Conservation (phyloP, 2,113 vertebrate species). For the Siniperca chuatsi region DNA sequence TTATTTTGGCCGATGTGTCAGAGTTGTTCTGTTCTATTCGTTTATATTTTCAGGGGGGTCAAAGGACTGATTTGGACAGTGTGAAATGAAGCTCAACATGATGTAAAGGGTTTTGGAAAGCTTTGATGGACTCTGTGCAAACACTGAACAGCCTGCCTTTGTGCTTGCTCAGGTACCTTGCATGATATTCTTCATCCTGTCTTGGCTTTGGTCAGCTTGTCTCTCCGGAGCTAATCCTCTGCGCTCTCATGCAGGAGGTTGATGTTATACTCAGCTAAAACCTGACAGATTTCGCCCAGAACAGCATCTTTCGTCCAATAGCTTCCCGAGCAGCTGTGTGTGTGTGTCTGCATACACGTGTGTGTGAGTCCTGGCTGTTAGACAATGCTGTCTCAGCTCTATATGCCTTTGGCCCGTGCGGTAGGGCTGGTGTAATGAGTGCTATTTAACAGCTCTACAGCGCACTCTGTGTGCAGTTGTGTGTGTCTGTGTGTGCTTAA, state of each 20-base stretch:
- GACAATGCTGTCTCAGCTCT: constrained; percentile 69
- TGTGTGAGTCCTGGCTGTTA: not conserved
- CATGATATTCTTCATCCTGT: constrained; percentile 52
- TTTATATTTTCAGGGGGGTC: not conserved
- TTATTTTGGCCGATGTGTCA: not conserved
- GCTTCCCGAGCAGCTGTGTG: constrained; percentile 12
- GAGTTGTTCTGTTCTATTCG: too few relatives aligned
- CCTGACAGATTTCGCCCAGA: constrained; percentile 43
- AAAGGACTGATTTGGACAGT: not conserved
- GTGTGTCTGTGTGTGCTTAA: constrained; percentile 46
- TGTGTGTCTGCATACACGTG: not conserved
- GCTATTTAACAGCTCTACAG: constrained; percentile 55
- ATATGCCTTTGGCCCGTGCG: constrained; percentile 19
- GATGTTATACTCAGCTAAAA: constrained; percentile 59
- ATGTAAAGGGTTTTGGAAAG: constrained; percentile 23
- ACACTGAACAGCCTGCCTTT: constrained; percentile 21
- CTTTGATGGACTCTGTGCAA: constrained; percentile 16
- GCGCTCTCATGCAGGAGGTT: constrained; percentile 23
- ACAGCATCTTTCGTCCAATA: constrained; percentile 49
- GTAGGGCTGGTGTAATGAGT: constrained; percentile 58
- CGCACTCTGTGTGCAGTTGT: constrained; percentile 1
- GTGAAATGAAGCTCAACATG: constrained; percentile 12
- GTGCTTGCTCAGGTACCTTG: constrained; percentile 42
- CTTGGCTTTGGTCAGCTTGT: constrained; percentile 39
- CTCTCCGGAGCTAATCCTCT: constrained; percentile 47